Evolutionary conservation across 2,113 vertebrate species (phyloP), one percentile per base, ranked within the genome.

Genomic region (Rhabdornis inornatus): DNA sequence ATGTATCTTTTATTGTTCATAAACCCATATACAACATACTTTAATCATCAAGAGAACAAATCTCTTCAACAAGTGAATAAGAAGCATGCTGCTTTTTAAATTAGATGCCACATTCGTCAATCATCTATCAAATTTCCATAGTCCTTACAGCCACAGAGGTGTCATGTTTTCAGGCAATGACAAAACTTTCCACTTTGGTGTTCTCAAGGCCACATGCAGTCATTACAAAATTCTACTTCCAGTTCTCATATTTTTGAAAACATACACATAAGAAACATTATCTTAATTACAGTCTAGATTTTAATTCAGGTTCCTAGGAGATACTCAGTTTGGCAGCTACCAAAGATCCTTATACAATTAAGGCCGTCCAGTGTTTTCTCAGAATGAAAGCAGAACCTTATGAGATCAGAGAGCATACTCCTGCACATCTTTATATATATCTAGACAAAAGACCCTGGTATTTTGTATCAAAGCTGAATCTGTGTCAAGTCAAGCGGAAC

Each of bases 241-340:
- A 83, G 84, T 83, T 92, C 78, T 55, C 50, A 57, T 28, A 72
- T 89, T 91, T 84, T 76, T 87, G 11, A 90, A 96, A 93, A 86
- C 42, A 63, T 42, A 80, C 23, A 79, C 5, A 9, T 33, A 37
- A 59, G 82, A 30, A 92, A 3, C 21, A 77, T 21, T 45, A 35
- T 28, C 37, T 61, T 77, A 84, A 86, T 52, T 64, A 44, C 25
- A 21, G 35, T 59, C 50, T 37, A 55, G 16, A 70, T 81, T 86
- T 89, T 70, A 77, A 63, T 81, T 90, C 30, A 68, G 0, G 42
- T 81, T 90, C 37, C n/a, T 47, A 45, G 18, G 35, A 81, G 64
- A 66, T 39, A 33, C 17, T 83, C 23, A 75, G 33, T 63, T 79
- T 9, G 7, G 15, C 66, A 92, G 4, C 33, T 37, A 78, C 13